Conservation (phyloP, 1,140 invertebrate species). For the Papilio glaucus region DNA sequence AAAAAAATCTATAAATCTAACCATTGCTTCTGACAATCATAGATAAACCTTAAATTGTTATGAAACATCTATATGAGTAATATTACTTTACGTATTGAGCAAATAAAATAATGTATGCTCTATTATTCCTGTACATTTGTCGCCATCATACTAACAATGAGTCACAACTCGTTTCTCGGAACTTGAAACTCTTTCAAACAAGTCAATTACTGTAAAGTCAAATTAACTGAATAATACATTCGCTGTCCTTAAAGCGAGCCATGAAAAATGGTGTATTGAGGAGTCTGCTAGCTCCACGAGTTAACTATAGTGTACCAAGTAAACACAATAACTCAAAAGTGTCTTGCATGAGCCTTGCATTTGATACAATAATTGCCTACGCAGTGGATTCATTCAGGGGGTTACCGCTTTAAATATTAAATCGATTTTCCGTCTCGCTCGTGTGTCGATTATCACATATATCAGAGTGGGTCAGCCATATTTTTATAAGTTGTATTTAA, state of each 20-base stretch:
- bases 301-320: conserved; percentile 52
- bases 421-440: conserved; percentile 53
- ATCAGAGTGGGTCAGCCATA: conserved; percentile 48
- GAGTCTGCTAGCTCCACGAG: conserved; percentile 60
- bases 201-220: conserved; percentile 64
- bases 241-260: conserved; percentile 45
- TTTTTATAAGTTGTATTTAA: conserved; percentile 44
- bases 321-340: conserved; percentile 63
- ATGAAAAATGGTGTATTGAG: conserved; percentile 62
- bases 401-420: conserved; percentile 72
- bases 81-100: neutral
- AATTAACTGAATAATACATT: conserved; percentile 65
- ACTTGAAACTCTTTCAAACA: conserved; percentile 59
- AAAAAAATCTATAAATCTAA: neutral
- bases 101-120: neutral
- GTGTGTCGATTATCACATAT: conserved; percentile 18
- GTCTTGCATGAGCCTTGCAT: conserved; percentile 58
- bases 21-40: neutral
- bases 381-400: conserved; percentile 67
- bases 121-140: conserved; percentile 26
- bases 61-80: neutral
- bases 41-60: neutral
- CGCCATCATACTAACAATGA: conserved; percentile 40
- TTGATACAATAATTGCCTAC: conserved; percentile 67
- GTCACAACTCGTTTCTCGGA: conserved; percentile 51